phyloP scores from a whole-genome alignment of 2,113 vertebrate species.

The Lichenostomus cassidix region DNA sequence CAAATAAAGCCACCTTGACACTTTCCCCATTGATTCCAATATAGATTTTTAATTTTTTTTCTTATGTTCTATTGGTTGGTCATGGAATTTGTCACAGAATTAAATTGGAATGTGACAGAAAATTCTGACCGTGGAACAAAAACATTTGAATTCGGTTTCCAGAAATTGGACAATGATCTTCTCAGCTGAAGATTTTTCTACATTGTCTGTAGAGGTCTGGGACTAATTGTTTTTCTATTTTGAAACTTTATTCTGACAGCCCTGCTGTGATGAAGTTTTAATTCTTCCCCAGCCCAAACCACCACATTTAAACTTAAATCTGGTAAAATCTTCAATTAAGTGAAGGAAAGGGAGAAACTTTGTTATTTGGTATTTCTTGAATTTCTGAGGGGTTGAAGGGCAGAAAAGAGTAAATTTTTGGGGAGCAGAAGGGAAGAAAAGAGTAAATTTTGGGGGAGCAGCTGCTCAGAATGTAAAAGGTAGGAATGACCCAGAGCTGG shows the following conservation, averaged over 20 bases:
- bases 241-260: neutral
- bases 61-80: neutral
- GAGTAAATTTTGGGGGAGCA: neutral
- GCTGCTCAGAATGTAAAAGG: neutral
- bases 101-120: neutral
- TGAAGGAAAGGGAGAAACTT: neutral
- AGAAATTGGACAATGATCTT: neutral
- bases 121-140: neutral
- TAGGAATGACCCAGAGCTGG: neutral
- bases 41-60: accelerated
- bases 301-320: neutral
- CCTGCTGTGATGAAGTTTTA: neutral
- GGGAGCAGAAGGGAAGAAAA: neutral
- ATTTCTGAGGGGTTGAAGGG: neutral
- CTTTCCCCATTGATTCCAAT: neutral
- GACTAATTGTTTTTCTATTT: neutral
- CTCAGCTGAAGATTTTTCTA: neutral
- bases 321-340: neutral
- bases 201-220: neutral
- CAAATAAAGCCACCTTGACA: neutral
- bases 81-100: neutral
- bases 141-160: neutral
- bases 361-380: neutral
- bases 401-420: neutral
- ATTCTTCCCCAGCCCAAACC: neutral